These are phyloP conservation scores for Clitarchus hookeri DNA, from an alignment of 2,888 invertebrate genomes.

Conservation along the genomic window DNA sequence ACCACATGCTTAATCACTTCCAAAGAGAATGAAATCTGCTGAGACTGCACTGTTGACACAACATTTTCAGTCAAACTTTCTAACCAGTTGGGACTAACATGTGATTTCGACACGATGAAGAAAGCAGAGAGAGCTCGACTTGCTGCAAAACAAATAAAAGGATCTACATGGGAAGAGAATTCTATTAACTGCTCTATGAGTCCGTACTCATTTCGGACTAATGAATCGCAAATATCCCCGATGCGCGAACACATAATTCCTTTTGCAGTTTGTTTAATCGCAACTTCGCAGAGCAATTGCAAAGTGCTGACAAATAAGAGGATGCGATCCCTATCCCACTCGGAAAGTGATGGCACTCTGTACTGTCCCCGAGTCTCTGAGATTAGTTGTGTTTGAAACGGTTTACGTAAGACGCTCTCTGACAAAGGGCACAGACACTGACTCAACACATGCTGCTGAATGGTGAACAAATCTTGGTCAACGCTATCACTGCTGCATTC, in stretches of 20 bases:
- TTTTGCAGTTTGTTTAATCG: slow-evolving; percentile 80
- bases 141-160: slow-evolving; percentile 79
- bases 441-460: slow-evolving; percentile 70
- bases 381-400: slow-evolving; percentile 64
- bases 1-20: slow-evolving; percentile 86
- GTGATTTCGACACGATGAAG: slow-evolving; percentile 81
- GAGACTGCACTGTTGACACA: slow-evolving; percentile 55
- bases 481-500: slow-evolving; percentile 50
- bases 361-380: slow-evolving; percentile 38
- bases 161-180: slow-evolving; percentile 75
- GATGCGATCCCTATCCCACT: slow-evolving; percentile 68
- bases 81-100: slow-evolving; percentile 78
- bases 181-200: slow-evolving; percentile 84
- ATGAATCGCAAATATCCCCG: slow-evolving; percentile 77
- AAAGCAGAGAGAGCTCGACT: slow-evolving; percentile 81
- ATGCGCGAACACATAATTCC: slow-evolving; percentile 82
- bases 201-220: slow-evolving; percentile 79
- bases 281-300: slow-evolving; percentile 81
- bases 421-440: slow-evolving; percentile 80
- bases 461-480: slow-evolving; percentile 60
- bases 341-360: slow-evolving; percentile 55
- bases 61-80: slow-evolving; percentile 70
- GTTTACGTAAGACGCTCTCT: slow-evolving; percentile 69
- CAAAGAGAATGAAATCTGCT: slow-evolving; percentile 80
- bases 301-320: slow-evolving; percentile 81